Percentiles rank a stretch among this genome's conserved stretches.
phyloP scores from a whole-genome alignment of 2,888 invertebrate genomes.

The Dryadula phaetusa region DNA sequence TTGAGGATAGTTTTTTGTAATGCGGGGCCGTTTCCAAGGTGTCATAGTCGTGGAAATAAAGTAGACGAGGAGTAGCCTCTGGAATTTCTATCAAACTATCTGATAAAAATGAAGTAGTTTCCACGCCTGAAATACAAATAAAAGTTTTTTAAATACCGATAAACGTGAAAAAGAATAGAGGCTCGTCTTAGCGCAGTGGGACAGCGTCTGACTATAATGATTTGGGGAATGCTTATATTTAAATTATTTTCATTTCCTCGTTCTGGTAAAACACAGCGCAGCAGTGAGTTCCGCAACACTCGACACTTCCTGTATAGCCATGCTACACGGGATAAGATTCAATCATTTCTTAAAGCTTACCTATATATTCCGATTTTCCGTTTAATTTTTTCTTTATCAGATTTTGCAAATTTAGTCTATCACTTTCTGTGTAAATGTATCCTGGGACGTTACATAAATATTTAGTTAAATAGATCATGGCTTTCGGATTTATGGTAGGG shows the following conservation, averaged over 20 bases:
- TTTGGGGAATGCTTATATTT: no score
- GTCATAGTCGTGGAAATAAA: slow-evolving; percentile 72
- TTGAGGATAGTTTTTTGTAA: slow-evolving; percentile 68
- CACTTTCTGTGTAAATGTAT: slow-evolving; percentile 75
- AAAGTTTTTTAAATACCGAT: background rate
- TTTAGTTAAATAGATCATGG: slow-evolving; percentile 82
- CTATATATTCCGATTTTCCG: slow-evolving; percentile 61
- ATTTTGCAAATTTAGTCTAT: slow-evolving; percentile 61
- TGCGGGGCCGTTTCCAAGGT: slow-evolving; percentile 68
- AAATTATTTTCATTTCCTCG: no score
- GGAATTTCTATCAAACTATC: slow-evolving; percentile 61
- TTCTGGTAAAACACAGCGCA: no score
- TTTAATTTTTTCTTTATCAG: slow-evolving; percentile 57
- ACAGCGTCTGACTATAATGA: no score
- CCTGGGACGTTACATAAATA: slow-evolving; percentile 84
- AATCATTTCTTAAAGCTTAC: no score
- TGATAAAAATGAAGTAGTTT: slow-evolving; percentile 55
- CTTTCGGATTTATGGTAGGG: slow-evolving; percentile 82
- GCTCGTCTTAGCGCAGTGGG: no score
- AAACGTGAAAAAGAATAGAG: background rate
- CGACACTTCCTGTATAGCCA: no score
- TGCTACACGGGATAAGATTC: no score
- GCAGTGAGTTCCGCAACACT: no score
- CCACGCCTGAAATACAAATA: slow-evolving; percentile 60
- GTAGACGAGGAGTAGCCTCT: slow-evolving; percentile 55